Conservation (phyloP, 2,888 invertebrate species). For the Neoitamus cyanurus region DNA sequence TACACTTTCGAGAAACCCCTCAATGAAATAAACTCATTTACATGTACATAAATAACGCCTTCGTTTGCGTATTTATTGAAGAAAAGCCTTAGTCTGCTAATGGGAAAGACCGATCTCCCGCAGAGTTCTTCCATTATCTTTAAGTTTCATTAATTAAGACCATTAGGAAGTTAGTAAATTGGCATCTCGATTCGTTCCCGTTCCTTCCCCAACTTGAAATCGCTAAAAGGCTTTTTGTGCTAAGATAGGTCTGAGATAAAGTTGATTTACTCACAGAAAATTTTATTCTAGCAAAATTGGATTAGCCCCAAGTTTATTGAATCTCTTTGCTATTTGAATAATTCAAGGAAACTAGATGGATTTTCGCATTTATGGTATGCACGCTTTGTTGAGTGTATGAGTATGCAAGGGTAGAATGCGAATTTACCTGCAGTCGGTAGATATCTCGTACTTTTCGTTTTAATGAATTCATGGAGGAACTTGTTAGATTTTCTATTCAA, state of each 20-base stretch:
- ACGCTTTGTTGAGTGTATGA: neutral
- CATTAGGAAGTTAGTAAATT: neutral
- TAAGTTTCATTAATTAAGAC: neutral
- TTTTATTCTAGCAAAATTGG: neutral
- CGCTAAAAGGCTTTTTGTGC: neutral
- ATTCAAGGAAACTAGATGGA: neutral
- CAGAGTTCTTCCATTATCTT: neutral
- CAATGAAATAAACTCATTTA: neutral
- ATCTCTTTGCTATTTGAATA: neutral
- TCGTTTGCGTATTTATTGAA: neutral
- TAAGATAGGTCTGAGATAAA: neutral
- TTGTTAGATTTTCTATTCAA: neutral
- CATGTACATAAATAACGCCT: neutral
- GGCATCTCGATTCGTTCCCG: neutral
- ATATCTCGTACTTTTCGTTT: neutral
- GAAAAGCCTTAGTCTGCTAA: neutral
- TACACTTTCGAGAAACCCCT: neutral
- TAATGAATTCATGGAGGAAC: neutral
- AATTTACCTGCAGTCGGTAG: neutral
- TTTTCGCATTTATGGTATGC: neutral
- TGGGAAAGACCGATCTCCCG: neutral
- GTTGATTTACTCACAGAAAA: neutral
- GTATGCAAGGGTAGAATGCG: neutral
- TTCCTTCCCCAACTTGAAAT: neutral
- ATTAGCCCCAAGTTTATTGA: neutral